phyloP scores from a whole-genome alignment of 2,113 vertebrate species.

The Alaudala cheleensis region DNA sequence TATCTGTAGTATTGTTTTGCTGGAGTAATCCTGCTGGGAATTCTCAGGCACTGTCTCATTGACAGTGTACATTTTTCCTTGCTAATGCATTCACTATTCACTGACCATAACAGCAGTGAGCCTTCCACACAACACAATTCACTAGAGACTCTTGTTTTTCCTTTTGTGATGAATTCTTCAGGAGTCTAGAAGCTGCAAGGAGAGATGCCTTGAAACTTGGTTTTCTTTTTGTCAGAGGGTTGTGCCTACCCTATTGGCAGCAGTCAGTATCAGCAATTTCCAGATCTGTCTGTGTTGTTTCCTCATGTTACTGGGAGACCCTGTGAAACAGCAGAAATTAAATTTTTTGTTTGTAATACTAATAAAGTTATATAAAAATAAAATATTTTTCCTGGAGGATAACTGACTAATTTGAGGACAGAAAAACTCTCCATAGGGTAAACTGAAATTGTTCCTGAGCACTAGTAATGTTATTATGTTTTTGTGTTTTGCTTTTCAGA shows the following conservation, averaged over 20 bases:
- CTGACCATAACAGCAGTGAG: background rate
- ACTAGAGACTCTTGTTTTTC: background rate
- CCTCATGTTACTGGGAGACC: background rate
- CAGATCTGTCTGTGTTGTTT: background rate
- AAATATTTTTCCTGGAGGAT: background rate
- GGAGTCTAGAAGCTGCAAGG: background rate
- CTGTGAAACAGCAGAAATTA: background rate
- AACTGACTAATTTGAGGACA: background rate
- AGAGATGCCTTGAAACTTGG: background rate
- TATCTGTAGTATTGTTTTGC: background rate
- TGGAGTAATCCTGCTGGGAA: background rate
- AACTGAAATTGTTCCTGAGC: background rate
- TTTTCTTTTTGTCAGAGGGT: background rate
- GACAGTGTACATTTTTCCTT: background rate
- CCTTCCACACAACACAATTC: background rate
- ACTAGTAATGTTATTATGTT: background rate
- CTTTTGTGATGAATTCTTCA: background rate
- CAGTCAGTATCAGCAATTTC: background rate
- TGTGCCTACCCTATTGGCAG: background rate
- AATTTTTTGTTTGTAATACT: background rate
- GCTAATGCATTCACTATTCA: background rate
- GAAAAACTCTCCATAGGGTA: background rate
- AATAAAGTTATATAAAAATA: background rate
- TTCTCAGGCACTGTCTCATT: background rate
- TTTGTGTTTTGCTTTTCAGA: background rate